Evolutionary conservation across 2,888 invertebrate species (phyloP).

Genomic region (Ormyrus nitidulus): DNA sequence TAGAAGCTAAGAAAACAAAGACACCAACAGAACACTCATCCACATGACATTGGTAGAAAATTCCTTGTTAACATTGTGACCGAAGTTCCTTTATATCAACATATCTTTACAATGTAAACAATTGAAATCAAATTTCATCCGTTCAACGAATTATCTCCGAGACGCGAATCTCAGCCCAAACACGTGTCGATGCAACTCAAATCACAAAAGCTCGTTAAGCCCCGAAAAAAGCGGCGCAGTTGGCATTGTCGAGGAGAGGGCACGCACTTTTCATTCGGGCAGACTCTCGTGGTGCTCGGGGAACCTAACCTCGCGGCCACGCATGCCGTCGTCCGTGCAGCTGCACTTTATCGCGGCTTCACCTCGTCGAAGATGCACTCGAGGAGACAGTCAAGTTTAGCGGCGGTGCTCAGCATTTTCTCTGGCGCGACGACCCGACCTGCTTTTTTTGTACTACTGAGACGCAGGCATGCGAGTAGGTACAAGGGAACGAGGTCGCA

Average conservation of each 20-base stretch:
- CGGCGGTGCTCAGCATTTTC: not conserved
- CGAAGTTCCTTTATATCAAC: not conserved
- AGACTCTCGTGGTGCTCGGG: conserved; percentile 44
- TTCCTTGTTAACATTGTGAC: conserved; percentile 28
- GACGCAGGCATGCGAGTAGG: conserved; percentile 5
- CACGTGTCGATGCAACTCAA: not conserved
- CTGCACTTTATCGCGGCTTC: not conserved
- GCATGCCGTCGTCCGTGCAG: conserved; percentile 27
- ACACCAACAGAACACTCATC: not conserved
- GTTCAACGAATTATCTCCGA: not conserved
- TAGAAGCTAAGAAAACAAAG: conserved; percentile 10
- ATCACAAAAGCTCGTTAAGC: not conserved
- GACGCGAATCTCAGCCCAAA: not conserved
- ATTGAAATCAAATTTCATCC: conserved; percentile 2
- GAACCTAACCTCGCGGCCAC: conserved; percentile 51
- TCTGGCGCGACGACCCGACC: conserved; percentile 10
- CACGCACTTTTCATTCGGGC: conserved; percentile 3
- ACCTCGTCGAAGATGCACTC: not conserved
- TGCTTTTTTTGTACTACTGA: conserved; percentile 5
- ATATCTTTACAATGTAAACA: conserved; percentile 7
- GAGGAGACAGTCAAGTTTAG: not conserved
- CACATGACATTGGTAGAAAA: conserved; percentile 35
- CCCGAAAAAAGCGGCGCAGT: not conserved
- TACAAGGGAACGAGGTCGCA: conserved; percentile 46
- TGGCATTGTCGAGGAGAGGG: not conserved